These are phyloP conservation scores for Pitta sordida DNA, from an alignment of 2,113 vertebrate genomes.

Conservation along the genomic window DNA sequence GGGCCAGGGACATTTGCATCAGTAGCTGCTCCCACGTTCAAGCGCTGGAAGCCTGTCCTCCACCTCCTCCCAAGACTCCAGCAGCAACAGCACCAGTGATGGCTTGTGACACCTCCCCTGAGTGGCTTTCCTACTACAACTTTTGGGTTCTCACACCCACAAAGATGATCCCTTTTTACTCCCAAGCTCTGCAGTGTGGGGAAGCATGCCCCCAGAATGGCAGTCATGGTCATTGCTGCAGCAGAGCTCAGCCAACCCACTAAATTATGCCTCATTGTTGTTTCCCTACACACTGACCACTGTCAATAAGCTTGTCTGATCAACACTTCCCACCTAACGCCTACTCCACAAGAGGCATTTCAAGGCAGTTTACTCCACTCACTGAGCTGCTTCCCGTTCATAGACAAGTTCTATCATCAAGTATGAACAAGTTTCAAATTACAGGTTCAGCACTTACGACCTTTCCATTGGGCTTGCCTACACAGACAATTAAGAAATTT, in stretches of 20 bases:
- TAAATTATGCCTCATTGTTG: not conserved
- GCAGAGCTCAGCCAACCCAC: not conserved
- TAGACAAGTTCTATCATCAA: not conserved
- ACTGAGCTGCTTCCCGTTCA: accelerated
- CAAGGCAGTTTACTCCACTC: not conserved
- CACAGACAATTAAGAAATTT: not conserved
- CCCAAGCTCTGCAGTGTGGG: not conserved
- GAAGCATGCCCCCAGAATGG: accelerated
- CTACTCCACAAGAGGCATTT: not conserved
- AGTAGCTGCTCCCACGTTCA: not conserved
- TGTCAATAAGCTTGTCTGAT: not conserved
- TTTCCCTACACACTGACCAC: not conserved
- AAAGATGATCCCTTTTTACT: not conserved
- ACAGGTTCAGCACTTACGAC: not conserved
- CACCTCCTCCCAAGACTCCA: not conserved
- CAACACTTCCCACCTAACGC: not conserved
- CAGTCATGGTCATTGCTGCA: not conserved
- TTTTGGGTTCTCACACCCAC: not conserved
- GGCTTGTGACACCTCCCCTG: not conserved
- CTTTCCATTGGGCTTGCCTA: not conserved
- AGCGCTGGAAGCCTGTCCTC: not conserved
- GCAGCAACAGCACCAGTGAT: accelerated
- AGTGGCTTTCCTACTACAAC: not conserved
- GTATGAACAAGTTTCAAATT: not conserved
- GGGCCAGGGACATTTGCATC: not conserved